phyloP scores from a whole-genome alignment of 2,797 vertebrate species.

The Notamacropus eugenii region DNA sequence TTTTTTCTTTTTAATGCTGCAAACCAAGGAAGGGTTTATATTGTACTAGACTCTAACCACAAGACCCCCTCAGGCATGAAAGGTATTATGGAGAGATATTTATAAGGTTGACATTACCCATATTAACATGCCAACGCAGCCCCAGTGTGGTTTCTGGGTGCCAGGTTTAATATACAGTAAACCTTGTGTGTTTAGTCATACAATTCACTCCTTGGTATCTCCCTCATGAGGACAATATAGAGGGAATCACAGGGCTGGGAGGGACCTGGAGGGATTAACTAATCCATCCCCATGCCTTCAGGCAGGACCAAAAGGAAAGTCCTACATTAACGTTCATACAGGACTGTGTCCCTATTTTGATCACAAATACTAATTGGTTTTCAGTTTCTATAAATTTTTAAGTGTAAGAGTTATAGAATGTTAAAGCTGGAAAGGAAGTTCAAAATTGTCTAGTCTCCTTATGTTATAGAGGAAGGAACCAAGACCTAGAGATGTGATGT shows the following conservation, averaged over 20 bases:
- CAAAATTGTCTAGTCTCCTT: neutral
- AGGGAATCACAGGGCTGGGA: constrained; percentile 26
- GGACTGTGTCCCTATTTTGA: constrained; percentile 49
- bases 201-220: constrained; percentile 2
- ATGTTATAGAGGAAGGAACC: neutral
- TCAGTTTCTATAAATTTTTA: constrained; percentile 56
- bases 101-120: constrained; percentile 76
- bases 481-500: neutral
- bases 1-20: constrained; percentile 69
- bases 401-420: neutral
- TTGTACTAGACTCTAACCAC: constrained; percentile 58
- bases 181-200: neutral
- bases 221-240: constrained; percentile 1
- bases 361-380: constrained; percentile 67
- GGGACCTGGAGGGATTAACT: constrained; percentile 58
- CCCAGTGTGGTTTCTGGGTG: constrained; percentile 61
- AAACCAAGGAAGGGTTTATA: constrained; percentile 59
- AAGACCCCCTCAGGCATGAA: constrained; percentile 72
- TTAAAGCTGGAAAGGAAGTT: neutral
- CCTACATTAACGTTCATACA: constrained; percentile 46
- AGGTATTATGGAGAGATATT: constrained; percentile 68
- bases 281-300: constrained; percentile 63
- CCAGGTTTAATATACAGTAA: constrained; percentile 61
- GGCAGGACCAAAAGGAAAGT: constrained; percentile 72
- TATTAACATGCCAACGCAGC: constrained; percentile 70